Evolutionary conservation across 2,113 vertebrate genomes (phyloP).

Genomic region (Dasyurus viverrinus): DNA sequence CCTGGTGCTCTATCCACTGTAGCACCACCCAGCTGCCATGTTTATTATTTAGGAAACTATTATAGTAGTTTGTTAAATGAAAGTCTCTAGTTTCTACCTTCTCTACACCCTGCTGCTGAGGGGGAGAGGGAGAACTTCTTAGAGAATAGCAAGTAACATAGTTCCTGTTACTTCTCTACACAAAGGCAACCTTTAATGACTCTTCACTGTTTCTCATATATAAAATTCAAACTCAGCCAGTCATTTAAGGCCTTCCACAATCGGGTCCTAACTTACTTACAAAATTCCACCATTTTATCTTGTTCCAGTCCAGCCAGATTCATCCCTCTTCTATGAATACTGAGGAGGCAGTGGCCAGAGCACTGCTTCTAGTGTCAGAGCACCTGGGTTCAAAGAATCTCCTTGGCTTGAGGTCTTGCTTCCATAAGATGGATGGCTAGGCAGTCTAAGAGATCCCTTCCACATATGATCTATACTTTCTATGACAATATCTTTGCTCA

Average conservation of each 20-base stretch:
- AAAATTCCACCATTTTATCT: not conserved
- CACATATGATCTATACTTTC: too few relatives aligned
- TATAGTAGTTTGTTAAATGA: not conserved
- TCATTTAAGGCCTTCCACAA: not conserved
- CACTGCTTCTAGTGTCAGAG: not conserved
- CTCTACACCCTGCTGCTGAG: not conserved
- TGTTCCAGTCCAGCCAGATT: not conserved
- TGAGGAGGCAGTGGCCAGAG: not conserved
- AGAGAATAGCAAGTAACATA: not conserved
- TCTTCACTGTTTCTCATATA: not conserved
- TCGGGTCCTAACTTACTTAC: not conserved
- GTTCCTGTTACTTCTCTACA: not conserved
- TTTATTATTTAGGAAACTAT: not conserved
- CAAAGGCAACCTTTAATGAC: not conserved
- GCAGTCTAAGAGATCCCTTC: too few relatives aligned
- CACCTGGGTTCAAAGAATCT: not conserved
- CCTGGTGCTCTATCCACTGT: not conserved
- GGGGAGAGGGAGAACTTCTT: not conserved
- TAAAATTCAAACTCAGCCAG: not conserved
- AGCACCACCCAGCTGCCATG: not conserved
- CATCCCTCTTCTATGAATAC: not conserved
- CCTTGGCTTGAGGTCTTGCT: not conserved
- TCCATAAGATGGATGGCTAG: not conserved
- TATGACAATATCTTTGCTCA: too few relatives aligned
- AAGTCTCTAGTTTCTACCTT: not conserved